Conservation (phyloP, 2,888 invertebrate species). For the Neoascia interrupta region DNA sequence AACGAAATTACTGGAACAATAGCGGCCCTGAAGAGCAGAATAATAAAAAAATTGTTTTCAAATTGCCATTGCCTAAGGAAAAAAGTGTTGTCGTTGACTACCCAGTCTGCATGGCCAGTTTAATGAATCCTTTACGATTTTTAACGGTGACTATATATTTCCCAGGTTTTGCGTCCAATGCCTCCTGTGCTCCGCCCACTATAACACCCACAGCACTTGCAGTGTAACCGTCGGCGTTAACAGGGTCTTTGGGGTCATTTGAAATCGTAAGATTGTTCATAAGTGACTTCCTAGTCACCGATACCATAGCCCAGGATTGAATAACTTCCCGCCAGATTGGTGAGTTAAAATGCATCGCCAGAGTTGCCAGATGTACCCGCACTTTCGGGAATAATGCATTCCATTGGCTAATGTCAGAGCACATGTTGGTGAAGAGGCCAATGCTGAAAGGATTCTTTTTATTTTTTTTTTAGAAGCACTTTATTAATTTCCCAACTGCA, state of each 20-base stretch:
- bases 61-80: no score
- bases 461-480: no score
- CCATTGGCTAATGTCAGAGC: slow-evolving; percentile 83
- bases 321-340: slow-evolving; percentile 87
- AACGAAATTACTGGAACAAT: slow-evolving; percentile 94
- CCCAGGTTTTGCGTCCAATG: slow-evolving; percentile 89
- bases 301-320: slow-evolving; percentile 74
- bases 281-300: background rate
- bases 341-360: slow-evolving; percentile 86
- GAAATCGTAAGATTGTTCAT: slow-evolving; percentile 68
- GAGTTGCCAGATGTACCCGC: slow-evolving; percentile 83
- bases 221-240: slow-evolving; percentile 77
- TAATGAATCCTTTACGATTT: slow-evolving; percentile 89
- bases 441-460: no score
- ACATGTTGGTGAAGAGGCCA: slow-evolving; percentile 90
- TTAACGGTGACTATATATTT: slow-evolving; percentile 88
- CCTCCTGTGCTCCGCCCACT: slow-evolving; percentile 94
- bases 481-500: no score
- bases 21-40: slow-evolving; percentile 85
- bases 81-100: no score
- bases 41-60: no score
- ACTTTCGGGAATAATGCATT: slow-evolving; percentile 83
- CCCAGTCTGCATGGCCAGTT: slow-evolving; percentile 87
- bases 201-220: slow-evolving; percentile 85
- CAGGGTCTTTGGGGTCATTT: slow-evolving; percentile 75